Conservation (phyloP, 2,113 vertebrate species). For the Dunckerocampus dactyliophorus region DNA sequence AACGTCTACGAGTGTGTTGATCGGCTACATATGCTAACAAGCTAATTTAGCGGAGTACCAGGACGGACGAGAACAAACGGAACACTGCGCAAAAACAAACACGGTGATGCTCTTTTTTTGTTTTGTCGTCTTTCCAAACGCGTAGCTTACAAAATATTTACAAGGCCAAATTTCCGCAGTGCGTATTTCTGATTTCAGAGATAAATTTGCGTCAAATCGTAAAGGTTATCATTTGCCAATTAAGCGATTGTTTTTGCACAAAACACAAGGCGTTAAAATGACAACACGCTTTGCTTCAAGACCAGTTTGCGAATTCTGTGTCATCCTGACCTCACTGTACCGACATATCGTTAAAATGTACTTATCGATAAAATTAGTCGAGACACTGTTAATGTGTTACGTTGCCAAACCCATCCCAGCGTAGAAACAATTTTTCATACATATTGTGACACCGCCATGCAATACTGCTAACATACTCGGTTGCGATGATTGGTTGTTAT, state of each 20-base stretch:
- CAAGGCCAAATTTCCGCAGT: not conserved
- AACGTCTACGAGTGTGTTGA: conserved; percentile 44
- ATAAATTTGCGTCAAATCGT: too few relatives aligned
- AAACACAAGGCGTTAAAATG: not conserved
- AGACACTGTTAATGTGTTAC: too few relatives aligned
- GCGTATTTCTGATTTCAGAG: not conserved
- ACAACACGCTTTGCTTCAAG: not conserved
- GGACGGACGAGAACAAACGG: conserved; percentile 76
- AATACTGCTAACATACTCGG: too few relatives aligned
- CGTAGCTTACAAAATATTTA: not conserved
- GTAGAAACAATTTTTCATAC: too few relatives aligned
- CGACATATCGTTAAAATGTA: too few relatives aligned
- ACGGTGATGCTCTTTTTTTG: not conserved
- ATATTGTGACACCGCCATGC: too few relatives aligned
- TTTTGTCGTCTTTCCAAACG: too few relatives aligned
- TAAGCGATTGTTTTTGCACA: not conserved
- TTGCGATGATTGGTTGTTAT: too few relatives aligned
- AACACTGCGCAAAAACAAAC: conserved; percentile 71
- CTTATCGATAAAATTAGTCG: too few relatives aligned
- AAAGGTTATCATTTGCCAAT: not conserved
- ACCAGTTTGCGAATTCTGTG: not conserved
- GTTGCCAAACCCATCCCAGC: too few relatives aligned
- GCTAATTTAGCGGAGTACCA: conserved; percentile 70
- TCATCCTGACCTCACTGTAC: too few relatives aligned
- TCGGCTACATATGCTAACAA: conserved; percentile 86